These are phyloP conservation scores for Drosophila kepulauana DNA, from an alignment of 1,140 invertebrate genomes.

Conservation along the genomic window DNA sequence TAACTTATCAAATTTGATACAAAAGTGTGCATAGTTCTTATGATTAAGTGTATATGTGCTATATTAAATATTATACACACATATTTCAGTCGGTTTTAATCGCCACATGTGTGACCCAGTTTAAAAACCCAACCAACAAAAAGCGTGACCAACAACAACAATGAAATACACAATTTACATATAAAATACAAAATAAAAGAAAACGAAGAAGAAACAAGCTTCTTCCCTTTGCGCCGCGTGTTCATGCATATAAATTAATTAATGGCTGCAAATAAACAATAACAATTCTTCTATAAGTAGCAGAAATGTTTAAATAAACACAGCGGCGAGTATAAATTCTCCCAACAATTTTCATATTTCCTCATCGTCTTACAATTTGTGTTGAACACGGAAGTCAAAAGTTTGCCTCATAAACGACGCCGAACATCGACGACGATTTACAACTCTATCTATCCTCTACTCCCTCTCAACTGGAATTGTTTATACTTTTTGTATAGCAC, in stretches of 20 bases:
- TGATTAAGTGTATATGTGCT: conserved; percentile 45
- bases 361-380: conserved; percentile 27
- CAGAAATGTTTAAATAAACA: conserved; percentile 52
- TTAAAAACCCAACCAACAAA: conserved; percentile 52
- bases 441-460: conserved; percentile 29
- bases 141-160: conserved; percentile 58
- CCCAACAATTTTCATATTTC: conserved; percentile 57
- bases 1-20: conserved; percentile 67
- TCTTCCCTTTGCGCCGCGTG: conserved; percentile 22
- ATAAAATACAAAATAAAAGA: conserved; percentile 41
- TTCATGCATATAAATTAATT: conserved; percentile 75
- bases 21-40: conserved; percentile 44
- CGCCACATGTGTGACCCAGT: conserved; percentile 79
- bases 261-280: conserved; percentile 59
- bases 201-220: conserved; percentile 10
- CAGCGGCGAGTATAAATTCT: conserved; percentile 36
- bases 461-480: conserved; percentile 25
- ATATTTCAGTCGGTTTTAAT: conserved; percentile 75
- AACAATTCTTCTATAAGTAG: conserved; percentile 59
- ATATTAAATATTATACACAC: conserved; percentile 46
- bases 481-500: conserved; percentile 22
- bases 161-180: conserved; percentile 71
- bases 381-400: conserved; percentile 59
- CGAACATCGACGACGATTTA: conserved; percentile 25
- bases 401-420: conserved; percentile 2